phyloP scores from a whole-genome alignment of 2,888 invertebrate genomes.

The Sarcophaga caerulescens region DNA sequence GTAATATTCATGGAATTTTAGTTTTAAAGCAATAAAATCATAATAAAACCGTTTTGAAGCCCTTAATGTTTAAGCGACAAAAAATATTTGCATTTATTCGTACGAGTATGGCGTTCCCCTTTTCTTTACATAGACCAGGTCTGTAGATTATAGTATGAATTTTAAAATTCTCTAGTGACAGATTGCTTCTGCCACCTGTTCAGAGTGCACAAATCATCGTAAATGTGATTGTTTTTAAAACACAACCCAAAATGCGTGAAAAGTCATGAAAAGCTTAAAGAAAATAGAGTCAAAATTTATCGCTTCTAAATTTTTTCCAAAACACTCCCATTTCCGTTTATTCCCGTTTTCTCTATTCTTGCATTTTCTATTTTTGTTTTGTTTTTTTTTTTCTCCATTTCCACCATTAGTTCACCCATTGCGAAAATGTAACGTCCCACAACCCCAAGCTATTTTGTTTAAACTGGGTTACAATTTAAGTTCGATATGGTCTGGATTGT shows the following conservation, averaged over 20 bases:
- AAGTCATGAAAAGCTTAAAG: conserved; percentile 53
- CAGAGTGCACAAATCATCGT: conserved; percentile 61
- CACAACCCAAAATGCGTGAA: conserved; percentile 19
- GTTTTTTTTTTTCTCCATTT: conserved; percentile 22
- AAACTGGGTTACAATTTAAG: conserved; percentile 50
- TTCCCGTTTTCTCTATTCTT: neutral
- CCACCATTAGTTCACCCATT: conserved; percentile 22
- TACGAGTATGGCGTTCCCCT: no score
- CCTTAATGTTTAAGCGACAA: no score
- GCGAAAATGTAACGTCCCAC: conserved; percentile 17
- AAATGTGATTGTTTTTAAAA: conserved; percentile 45
- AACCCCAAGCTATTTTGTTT: conserved; percentile 24
- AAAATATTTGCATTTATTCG: no score
- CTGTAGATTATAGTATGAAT: conserved; percentile 21
- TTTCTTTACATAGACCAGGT: neutral
- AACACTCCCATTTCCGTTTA: conserved; percentile 20
- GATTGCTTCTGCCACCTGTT: conserved; percentile 65
- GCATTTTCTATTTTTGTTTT: conserved; percentile 1
- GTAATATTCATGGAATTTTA: no score
- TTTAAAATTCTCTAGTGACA: conserved; percentile 61
- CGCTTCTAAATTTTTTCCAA: conserved; percentile 54
- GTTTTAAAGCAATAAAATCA: no score
- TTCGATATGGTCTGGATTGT: conserved; percentile 37
- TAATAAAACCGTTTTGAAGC: no score
- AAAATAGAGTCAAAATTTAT: conserved; percentile 65